Evolutionary conservation across 2,888 invertebrate genomes (phyloP).

Genomic region (Nasonovia ribisnigri): DNA sequence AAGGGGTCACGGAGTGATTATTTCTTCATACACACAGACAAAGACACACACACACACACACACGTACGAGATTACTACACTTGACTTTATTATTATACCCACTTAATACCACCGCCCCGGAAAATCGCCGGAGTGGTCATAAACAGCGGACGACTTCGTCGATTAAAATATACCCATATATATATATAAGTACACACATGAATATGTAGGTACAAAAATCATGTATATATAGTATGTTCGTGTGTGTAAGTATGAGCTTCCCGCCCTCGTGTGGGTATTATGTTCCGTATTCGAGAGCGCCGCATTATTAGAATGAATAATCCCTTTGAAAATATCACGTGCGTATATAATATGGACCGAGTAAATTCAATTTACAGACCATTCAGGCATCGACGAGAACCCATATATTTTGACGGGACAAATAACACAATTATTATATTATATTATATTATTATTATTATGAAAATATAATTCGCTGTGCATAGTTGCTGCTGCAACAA

Average conservation of each 20-base stretch:
- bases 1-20: background rate
- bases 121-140: background rate
- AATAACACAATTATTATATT: background rate
- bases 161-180: background rate
- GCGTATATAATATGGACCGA: background rate
- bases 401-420: background rate
- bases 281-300: background rate
- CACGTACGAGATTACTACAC: background rate
- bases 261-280: background rate
- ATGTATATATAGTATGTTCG: background rate
- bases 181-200: too few relatives aligned
- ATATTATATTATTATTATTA: too few relatives aligned
- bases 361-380: background rate
- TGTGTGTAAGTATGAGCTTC: background rate
- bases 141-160: background rate
- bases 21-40: background rate
- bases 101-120: background rate
- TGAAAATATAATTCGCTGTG: background rate
- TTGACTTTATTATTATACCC: background rate
- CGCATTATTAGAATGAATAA: background rate
- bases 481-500: background rate
- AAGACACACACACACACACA: background rate
- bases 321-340: slow-evolving; percentile 23
- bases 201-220: background rate
- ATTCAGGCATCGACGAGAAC: background rate